Evolutionary conservation across 2,113 vertebrate species (phyloP), one percentile per base, ranked within the genome.

Genomic region (Vicugna pacos): DNA sequence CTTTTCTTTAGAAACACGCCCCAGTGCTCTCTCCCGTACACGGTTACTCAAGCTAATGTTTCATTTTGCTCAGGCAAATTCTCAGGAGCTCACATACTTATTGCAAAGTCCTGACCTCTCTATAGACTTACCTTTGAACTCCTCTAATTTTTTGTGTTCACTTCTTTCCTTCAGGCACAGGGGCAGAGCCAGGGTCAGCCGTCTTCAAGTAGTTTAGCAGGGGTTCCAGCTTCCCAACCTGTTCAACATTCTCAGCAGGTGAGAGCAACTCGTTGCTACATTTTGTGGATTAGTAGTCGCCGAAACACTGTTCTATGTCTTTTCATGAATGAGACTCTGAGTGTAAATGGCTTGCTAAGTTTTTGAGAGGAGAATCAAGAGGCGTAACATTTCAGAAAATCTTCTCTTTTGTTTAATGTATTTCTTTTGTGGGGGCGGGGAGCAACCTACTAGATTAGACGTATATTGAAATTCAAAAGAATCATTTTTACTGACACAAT

Each of bases 141-240:
- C 80, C 28, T 89, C 96, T 98, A 50, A 98, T 98, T 96, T 97
- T 0, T 88, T 13, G 1, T 88, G 9, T 83, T 94, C 70, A 52
- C 60, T 97, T 97, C 35, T 67, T 60, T 46, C 46, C 95, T 97
- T 60, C 87, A 99, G 98, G 97, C 97, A 83, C 98, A 98, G 94
- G 98, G 98, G 67, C 98, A 98, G 98, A 98, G 98, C 81, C 99
- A 99, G 97, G 98, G 98, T n/a, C 99, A 98, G 60, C 96, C 98
- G 90, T 56, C 97, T 16, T 98, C 99, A 73, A 98, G 97, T 94
- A 97, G 67, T 85, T 95, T 98, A 81, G 95, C 98, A 0, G 94
- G 97, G 64, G 30, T 97, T 98, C 94, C 98, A 79, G 93, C 97
- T 90, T 96, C 98, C 84, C 98, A 99, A 77, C 73, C 98, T 58